Evolutionary conservation across 2,888 invertebrate species (phyloP).

Genomic region (Deroplatys truncata): DNA sequence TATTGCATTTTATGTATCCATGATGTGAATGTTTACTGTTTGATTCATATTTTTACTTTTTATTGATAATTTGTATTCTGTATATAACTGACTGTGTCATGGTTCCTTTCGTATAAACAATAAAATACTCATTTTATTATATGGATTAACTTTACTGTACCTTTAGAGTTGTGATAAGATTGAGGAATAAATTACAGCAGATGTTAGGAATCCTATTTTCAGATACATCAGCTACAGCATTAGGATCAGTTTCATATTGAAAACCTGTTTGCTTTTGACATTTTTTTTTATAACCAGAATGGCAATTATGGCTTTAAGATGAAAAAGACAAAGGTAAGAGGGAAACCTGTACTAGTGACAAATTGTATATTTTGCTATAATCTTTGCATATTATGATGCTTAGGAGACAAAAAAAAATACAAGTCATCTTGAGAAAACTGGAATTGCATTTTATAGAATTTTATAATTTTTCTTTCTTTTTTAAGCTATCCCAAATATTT

Average conservation of each 20-base stretch:
- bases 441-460: too few relatives aligned
- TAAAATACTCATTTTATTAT: not conserved
- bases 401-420: too few relatives aligned
- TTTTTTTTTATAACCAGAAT: not conserved
- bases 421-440: too few relatives aligned
- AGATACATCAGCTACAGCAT: not conserved
- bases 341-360: not conserved
- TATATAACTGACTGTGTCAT: not conserved
- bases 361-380: not conserved
- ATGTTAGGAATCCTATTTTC: not conserved
- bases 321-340: not conserved
- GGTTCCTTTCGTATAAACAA: not conserved
- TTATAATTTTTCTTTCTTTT: too few relatives aligned
- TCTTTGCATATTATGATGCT: not conserved
- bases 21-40: not conserved
- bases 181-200: not conserved
- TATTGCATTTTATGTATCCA: not conserved
- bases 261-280: not conserved
- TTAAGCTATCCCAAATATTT: too few relatives aligned
- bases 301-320: not conserved
- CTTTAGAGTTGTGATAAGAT: not conserved
- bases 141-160: not conserved
- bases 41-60: not conserved
- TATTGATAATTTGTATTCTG: not conserved
- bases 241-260: not conserved